These are phyloP conservation scores for Apocrypta bakeri DNA, from an alignment of 1,140 invertebrate species.

Conservation along the genomic window DNA sequence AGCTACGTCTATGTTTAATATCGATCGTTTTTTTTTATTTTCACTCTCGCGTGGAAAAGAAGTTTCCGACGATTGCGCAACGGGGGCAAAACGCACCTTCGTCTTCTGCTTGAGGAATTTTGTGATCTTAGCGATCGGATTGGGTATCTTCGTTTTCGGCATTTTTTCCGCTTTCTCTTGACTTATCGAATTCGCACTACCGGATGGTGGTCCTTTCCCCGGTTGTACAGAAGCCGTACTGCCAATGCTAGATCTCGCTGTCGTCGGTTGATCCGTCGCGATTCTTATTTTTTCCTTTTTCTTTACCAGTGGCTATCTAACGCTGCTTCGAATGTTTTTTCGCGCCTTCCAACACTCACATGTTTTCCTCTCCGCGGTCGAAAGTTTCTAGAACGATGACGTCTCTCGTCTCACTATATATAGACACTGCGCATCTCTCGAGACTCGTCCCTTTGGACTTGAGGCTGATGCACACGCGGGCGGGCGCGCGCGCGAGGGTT, in stretches of 20 bases:
- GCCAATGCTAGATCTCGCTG: neutral
- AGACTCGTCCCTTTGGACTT: no score
- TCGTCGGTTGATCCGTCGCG: neutral
- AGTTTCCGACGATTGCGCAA: no score
- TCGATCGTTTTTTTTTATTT: no score
- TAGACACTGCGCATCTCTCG: no score
- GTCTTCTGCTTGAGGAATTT: constrained; percentile 74
- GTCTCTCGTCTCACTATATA: no score
- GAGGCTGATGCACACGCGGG: no score
- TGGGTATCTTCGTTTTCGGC: constrained; percentile 71
- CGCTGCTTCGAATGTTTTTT: neutral
- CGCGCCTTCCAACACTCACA: no score
- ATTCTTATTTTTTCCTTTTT: no score
- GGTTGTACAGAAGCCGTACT: neutral
- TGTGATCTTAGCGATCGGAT: constrained; percentile 70
- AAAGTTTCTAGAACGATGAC: neutral
- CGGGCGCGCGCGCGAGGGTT: neutral
- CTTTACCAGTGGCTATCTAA: no score
- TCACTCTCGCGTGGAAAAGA: no score
- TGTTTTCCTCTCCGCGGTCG: neutral
- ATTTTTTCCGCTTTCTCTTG: constrained; percentile 59
- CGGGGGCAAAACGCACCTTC: constrained; percentile 66
- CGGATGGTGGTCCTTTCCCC: neutral
- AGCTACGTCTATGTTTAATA: no score
- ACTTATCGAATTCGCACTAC: neutral